Percentiles rank a stretch among this genome's conserved stretches.
These are phyloP conservation scores for Chionodraco myersi DNA, from an alignment of 2,113 vertebrate species.

Conservation along the genomic window DNA sequence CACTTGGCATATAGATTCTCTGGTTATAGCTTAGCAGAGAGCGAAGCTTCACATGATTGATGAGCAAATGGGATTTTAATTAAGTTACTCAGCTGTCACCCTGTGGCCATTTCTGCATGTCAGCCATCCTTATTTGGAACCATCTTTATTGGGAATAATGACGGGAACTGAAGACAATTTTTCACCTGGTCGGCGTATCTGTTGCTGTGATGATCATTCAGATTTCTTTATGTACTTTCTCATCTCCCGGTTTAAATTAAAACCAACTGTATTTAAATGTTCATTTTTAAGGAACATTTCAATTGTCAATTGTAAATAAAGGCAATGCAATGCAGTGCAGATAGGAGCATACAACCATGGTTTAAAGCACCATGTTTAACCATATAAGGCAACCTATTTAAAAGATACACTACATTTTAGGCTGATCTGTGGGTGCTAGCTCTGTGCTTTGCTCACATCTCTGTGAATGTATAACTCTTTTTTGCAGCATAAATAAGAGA, in stretches of 20 bases:
- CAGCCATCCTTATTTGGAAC: constrained; percentile 67
- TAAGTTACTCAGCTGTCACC: constrained; percentile 76
- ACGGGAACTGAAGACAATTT: constrained; percentile 41
- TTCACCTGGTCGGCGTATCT: constrained; percentile 23
- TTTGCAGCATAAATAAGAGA: not conserved
- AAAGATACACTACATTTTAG: not conserved
- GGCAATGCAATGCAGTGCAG: not conserved
- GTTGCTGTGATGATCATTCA: constrained; percentile 36
- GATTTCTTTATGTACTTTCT: constrained; percentile 6
- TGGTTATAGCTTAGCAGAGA: constrained; percentile 65
- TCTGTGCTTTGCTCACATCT: not conserved
- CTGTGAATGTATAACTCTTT: not conserved
- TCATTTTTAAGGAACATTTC: not conserved
- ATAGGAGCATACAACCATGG: not conserved
- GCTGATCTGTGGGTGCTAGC: not conserved
- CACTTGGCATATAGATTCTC: constrained; percentile 68
- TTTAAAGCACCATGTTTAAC: not conserved
- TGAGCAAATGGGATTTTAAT: constrained; percentile 82
- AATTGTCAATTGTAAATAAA: constrained; percentile 1
- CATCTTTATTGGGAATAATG: constrained; percentile 58
- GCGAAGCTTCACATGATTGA: constrained; percentile 74
- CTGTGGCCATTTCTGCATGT: constrained; percentile 72
- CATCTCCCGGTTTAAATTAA: not conserved
- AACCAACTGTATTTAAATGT: not conserved
- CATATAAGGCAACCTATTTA: not conserved